These are phyloP conservation scores for Cottoperca gobio DNA, from an alignment of 2,797 vertebrate species.

Conservation along the genomic window DNA sequence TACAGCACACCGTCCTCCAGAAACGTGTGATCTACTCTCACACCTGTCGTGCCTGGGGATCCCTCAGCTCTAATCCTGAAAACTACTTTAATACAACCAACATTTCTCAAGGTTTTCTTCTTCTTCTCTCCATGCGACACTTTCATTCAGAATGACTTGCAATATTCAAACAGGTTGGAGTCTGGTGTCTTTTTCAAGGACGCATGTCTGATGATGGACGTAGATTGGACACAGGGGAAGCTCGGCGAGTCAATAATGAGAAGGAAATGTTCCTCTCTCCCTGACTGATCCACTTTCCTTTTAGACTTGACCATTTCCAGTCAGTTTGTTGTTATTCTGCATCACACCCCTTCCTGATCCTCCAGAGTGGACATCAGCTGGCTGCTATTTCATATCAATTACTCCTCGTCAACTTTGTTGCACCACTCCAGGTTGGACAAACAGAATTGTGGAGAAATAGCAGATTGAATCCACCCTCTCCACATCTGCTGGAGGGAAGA, in stretches of 20 bases:
- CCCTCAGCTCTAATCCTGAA: neutral
- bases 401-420: conserved; percentile 43
- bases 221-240: neutral
- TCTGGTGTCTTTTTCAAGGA: neutral
- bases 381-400: conserved; percentile 58
- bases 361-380: conserved; percentile 53
- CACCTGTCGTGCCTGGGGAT: conserved; percentile 20
- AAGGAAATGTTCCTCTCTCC: neutral
- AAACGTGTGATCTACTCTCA: conserved; percentile 4
- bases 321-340: conserved; percentile 19
- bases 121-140: neutral
- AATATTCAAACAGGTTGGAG: neutral
- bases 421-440: conserved; percentile 25
- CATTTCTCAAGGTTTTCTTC: neutral
- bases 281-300: neutral
- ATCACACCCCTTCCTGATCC: neutral
- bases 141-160: neutral
- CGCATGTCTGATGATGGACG: neutral
- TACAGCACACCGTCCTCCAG: conserved; percentile 3
- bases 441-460: conserved; percentile 33
- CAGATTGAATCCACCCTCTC: conserved; percentile 38
- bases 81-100: neutral
- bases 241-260: neutral
- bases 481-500: conserved; percentile 25
- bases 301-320: neutral